Evolutionary conservation across 2,797 vertebrate species (phyloP).

Genomic region (Myioborus miniatus): DNA sequence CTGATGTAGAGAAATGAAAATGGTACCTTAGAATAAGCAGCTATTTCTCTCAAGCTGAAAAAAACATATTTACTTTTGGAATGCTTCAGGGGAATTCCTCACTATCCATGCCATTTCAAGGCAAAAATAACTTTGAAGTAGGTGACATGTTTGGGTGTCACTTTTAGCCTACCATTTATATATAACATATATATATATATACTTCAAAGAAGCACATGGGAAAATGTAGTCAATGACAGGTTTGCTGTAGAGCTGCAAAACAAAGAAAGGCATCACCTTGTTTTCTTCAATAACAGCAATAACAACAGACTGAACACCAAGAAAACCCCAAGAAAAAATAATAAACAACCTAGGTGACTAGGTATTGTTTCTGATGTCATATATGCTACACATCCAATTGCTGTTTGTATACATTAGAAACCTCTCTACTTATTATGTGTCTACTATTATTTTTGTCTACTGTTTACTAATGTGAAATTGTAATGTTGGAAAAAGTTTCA

Average conservation of each 20-base stretch:
- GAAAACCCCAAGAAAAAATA: fast-evolving
- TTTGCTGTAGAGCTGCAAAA: neutral
- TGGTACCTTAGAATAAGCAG: conserved; percentile 59
- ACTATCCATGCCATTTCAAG: neutral
- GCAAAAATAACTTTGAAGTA: neutral
- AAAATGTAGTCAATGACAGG: neutral
- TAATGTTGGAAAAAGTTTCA: neutral
- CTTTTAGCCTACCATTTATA: neutral
- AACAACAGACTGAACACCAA: neutral
- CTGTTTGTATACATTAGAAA: neutral
- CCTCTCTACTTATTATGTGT: neutral
- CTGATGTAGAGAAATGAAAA: conserved; percentile 61
- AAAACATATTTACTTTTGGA: conserved; percentile 22
- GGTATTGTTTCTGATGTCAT: neutral
- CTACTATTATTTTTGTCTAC: neutral
- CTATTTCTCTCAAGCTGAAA: conserved; percentile 48
- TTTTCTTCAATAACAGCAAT: neutral
- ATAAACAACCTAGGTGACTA: neutral
- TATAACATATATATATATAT: neutral
- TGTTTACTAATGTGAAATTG: neutral
- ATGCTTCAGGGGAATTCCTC: neutral
- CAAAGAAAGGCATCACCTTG: neutral
- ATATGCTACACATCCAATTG: neutral
- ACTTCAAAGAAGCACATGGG: neutral
- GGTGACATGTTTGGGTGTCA: neutral